Evolutionary conservation across 1,140 invertebrate genomes (phyloP).

Genomic region (Drosophila melanogaster): Release_6_plus_ISO1_MT NT_037436.4:13847001-13847500

Average conservation of each 20-base stretch:
- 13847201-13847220: no score
- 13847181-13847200: constrained; percentile 46
- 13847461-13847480: constrained; percentile 87
- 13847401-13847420: constrained; percentile 85
- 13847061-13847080: constrained; percentile 20
- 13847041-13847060: constrained; percentile 21
- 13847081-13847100: neutral
- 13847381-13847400: constrained; percentile 88
- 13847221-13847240: neutral
- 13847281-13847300: constrained; percentile 47
- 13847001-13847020: constrained; percentile 5
- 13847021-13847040: constrained; percentile 46
- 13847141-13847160: constrained; percentile 47
- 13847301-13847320: constrained; percentile 48
- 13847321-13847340: constrained; percentile 58
- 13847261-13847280: constrained; percentile 53
- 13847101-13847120: constrained; percentile 37
- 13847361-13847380: constrained; percentile 85
- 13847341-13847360: constrained; percentile 84
- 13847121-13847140: constrained; percentile 31
- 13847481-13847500: constrained; percentile 90
- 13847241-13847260: constrained; percentile 37
- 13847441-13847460: constrained; percentile 85
- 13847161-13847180: constrained; percentile 45
- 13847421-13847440: constrained; percentile 86